Evolutionary conservation across 2,888 invertebrate genomes (phyloP).

Genomic region (Drosophila pseudotakahashii): DNA sequence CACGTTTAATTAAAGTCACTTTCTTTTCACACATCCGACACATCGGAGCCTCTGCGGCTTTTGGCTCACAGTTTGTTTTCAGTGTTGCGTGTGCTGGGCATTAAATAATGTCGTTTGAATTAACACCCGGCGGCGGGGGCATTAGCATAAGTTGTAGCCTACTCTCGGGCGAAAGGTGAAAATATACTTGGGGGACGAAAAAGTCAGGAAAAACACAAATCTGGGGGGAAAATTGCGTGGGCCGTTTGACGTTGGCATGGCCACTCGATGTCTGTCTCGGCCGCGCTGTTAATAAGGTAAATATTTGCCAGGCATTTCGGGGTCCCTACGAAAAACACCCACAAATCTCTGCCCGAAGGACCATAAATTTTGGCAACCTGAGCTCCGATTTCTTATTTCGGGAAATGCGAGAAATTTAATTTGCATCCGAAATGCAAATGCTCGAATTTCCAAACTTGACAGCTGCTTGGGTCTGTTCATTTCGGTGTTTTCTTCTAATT

Average conservation of each 20-base stretch:
- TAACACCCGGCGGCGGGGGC: constrained; percentile 61
- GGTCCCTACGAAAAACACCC: constrained; percentile 41
- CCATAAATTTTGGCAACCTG: neutral
- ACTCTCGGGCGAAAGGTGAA: constrained; percentile 48
- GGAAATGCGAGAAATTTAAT: constrained; percentile 59
- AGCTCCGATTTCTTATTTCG: constrained; percentile 19
- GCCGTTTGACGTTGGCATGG: constrained; percentile 31
- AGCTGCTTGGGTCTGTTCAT: constrained; percentile 58
- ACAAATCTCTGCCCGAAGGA: constrained; percentile 14
- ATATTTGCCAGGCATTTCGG: constrained; percentile 63
- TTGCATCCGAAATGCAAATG: constrained; percentile 76
- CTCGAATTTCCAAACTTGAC: constrained; percentile 56
- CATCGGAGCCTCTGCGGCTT: constrained; percentile 4
- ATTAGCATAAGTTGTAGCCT: constrained; percentile 72
- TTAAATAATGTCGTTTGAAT: constrained; percentile 77
- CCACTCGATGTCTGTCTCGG: constrained; percentile 27
- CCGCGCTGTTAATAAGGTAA: constrained; percentile 66
- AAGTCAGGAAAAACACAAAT: neutral
- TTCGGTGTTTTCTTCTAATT: constrained; percentile 70
- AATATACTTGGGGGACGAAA: neutral
- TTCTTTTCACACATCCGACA: constrained; percentile 62
- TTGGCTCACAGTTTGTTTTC: constrained; percentile 25
- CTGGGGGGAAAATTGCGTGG: constrained; percentile 22
- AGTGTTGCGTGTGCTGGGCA: constrained; percentile 67
- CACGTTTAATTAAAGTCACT: constrained; percentile 73